Evolutionary conservation across 1,140 invertebrate species (phyloP), one percentile per base, ranked within the genome.

Genomic region (Paracyclopina nana): DNA sequence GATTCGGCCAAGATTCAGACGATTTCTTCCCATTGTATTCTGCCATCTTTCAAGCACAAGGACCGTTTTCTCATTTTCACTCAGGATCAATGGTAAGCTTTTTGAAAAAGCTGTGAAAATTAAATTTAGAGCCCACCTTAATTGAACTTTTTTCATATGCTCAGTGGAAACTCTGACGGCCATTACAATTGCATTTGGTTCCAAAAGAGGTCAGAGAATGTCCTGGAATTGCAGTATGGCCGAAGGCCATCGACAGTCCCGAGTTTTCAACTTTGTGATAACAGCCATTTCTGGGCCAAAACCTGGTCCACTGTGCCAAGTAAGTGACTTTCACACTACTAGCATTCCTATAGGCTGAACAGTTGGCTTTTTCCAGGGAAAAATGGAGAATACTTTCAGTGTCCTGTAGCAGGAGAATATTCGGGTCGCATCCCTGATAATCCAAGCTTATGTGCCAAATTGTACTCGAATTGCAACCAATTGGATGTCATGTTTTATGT

Each of bases 401-500:
- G 77, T 63, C 77, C 77, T 24, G 74, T 80, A 53, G 71, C 72
- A 18, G 77, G 77, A 1, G 72, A 76, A 58, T 79, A 78, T 56
- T 72, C 66, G 22, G 77, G 77, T 31, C 61, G 65, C 38, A 74
- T 79, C 55, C 75, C 76, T 22, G 75, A 78, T 58, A 62, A 70
- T n/a, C 65, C 66, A 12, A 30, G 18, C 11, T 65, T 77, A 55
- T 80, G 77, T 61, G 75, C 76, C 14, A 76, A 76, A 62, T 63
- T 79, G 27, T 73, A 72, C 53, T 79, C 77, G 25, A 76, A 79
- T 59, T 79, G 77, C 60, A 68, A 70, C 54, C 71, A 73, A 27
- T 70, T 72, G 9, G 76, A 79, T 59, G 66, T 75, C 26, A 80
- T 80, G 77, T 77, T 76, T 55, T 79, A 76, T 58, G 74, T 72